A percentile compares a stretch with the other conserved stretches of the same genome.
phyloP scores from a whole-genome alignment of 2,888 invertebrate species.

The Drosophila rubida region DNA sequence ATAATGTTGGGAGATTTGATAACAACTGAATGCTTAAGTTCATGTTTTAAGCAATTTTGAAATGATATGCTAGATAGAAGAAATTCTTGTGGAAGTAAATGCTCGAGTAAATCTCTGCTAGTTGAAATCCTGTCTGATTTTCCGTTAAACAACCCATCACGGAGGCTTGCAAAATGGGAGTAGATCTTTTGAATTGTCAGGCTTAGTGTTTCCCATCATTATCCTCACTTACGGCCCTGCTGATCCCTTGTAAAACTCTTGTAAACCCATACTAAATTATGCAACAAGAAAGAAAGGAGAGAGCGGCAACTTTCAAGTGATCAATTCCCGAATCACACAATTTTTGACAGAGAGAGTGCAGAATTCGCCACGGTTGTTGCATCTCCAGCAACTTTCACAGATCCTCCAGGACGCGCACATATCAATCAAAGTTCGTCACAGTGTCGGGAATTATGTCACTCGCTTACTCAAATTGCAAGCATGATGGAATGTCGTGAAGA shows the following conservation, averaged over 20 bases:
- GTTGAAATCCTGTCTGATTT: background rate
- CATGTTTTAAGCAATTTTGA: too few species aligned
- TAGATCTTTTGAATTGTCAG: background rate
- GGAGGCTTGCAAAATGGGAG: slow-evolving; percentile 13
- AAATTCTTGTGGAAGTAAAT: too few species aligned
- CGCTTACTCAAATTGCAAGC: slow-evolving; percentile 83
- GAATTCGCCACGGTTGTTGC: slow-evolving; percentile 73
- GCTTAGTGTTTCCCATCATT: slow-evolving; percentile 24
- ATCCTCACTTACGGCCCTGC: slow-evolving; percentile 7
- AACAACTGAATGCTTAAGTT: too few species aligned
- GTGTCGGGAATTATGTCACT: slow-evolving; percentile 84
- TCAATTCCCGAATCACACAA: slow-evolving; percentile 61
- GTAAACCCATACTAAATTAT: slow-evolving; percentile 70
- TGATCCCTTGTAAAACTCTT: slow-evolving; percentile 67
- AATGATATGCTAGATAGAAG: too few species aligned
- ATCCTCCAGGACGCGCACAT: slow-evolving; percentile 62
- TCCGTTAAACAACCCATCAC: background rate
- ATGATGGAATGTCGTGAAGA: slow-evolving; percentile 32
- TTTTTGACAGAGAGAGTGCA: slow-evolving; percentile 64
- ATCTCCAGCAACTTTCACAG: slow-evolving; percentile 55
- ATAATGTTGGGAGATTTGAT: too few species aligned
- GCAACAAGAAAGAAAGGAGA: slow-evolving; percentile 52
- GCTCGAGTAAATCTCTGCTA: background rate
- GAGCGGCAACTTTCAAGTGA: slow-evolving; percentile 58
- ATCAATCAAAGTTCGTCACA: slow-evolving; percentile 84